phyloP scores from a whole-genome alignment of 2,113 vertebrate genomes.

The Procavia capensis region DNA sequence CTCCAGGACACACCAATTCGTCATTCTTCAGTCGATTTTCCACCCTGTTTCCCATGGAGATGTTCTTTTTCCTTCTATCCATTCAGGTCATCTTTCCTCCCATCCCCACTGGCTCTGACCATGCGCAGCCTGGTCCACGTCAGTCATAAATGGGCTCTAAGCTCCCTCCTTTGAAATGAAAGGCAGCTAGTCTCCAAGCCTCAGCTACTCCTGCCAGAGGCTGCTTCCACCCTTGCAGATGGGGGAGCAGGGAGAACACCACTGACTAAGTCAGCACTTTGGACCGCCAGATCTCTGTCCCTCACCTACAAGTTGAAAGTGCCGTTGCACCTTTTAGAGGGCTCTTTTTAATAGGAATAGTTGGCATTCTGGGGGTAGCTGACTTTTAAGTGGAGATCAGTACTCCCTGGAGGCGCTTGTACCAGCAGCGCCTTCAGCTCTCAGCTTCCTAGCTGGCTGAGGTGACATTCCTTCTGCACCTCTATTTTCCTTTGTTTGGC shows the following conservation, averaged over 20 bases:
- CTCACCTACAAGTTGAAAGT: background rate
- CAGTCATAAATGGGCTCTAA: background rate
- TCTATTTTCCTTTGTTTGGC: background rate
- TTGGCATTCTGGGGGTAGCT: background rate
- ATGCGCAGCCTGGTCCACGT: background rate
- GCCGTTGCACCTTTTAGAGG: background rate
- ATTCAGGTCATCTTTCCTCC: constrained; percentile 10
- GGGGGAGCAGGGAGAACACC: fast-evolving
- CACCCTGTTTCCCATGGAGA: constrained; percentile 59
- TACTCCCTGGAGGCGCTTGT: background rate
- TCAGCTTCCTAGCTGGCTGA: fast-evolving
- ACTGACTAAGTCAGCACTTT: fast-evolving
- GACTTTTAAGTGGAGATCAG: background rate
- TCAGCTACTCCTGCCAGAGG: background rate
- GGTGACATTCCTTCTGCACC: background rate
- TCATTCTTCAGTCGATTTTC: constrained; percentile 53
- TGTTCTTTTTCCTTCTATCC: constrained; percentile 40
- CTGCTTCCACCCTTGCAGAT: background rate
- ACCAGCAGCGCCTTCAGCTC: fast-evolving
- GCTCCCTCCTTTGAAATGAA: background rate
- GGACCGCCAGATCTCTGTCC: background rate
- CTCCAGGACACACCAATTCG: background rate
- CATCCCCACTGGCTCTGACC: background rate
- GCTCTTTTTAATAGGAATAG: fast-evolving
- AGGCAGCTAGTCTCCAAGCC: background rate